Conservation (phyloP, 2,888 invertebrate genomes). For the Danaus chrysippus region DNA sequence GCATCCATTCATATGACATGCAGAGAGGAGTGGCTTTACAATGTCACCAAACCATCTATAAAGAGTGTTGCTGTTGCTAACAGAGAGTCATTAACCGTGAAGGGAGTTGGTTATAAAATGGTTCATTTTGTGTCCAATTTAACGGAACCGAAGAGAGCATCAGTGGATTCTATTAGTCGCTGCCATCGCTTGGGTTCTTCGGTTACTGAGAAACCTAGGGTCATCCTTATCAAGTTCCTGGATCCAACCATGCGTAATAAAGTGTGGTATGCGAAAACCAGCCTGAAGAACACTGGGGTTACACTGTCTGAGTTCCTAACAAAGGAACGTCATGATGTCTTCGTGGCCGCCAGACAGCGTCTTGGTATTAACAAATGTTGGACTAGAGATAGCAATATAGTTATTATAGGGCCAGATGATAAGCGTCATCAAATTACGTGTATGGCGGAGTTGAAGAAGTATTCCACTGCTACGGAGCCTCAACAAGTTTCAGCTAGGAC, state of each 20-base stretch:
- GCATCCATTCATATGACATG: no score
- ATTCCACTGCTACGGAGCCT: constrained; percentile 6
- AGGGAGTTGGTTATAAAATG: no score
- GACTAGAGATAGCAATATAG: constrained; percentile 7
- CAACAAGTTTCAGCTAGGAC: no score
- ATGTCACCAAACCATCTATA: no score
- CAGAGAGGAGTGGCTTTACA: no score
- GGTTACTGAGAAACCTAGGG: background rate
- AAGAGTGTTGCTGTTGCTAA: no score
- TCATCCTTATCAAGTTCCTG: constrained; percentile 8
- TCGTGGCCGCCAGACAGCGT: constrained; percentile 9
- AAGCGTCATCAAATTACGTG: constrained; percentile 8
- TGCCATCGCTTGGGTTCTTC: no score
- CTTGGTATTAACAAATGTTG: constrained; percentile 9
- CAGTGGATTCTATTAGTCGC: no score
- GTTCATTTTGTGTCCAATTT: constrained; percentile 20
- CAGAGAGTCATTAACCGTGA: no score
- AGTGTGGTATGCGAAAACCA: background rate
- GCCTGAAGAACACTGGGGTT: constrained; percentile 7
- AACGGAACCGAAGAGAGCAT: constrained; percentile 16
- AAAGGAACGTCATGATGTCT: background rate
- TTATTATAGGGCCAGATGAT: constrained; percentile 5
- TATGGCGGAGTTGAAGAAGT: constrained; percentile 7
- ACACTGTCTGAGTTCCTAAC: constrained; percentile 5
- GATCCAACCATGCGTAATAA: constrained; percentile 6